phyloP scores from a whole-genome alignment of 2,113 vertebrate species.

The Pterophyllum scalare region DNA sequence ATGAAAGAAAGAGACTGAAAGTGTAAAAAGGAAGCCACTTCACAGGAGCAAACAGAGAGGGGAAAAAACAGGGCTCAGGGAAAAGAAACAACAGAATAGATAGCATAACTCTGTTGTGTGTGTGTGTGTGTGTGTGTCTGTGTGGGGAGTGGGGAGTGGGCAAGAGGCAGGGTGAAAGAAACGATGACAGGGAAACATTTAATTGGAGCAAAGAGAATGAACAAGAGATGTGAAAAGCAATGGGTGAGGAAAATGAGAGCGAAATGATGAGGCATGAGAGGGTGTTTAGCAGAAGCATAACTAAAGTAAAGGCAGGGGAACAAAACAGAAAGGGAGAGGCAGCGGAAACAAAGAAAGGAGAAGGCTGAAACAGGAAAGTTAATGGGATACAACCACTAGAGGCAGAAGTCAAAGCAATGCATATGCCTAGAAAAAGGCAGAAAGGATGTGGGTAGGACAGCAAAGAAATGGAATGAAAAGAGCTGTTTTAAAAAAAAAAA shows the following conservation, averaged over 20 bases:
- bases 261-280: neutral
- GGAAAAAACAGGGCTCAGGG: neutral
- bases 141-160: neutral
- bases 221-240: constrained; percentile 4
- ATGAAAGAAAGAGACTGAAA: constrained; percentile 9
- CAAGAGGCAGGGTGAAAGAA: neutral
- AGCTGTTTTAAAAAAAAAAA: neutral
- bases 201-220: constrained; percentile 15
- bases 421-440: constrained; percentile 2
- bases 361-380: constrained; percentile 32
- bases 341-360: neutral
- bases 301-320: neutral
- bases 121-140: neutral
- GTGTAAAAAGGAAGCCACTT: constrained; percentile 1
- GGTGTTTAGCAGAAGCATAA: constrained; percentile 22
- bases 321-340: neutral
- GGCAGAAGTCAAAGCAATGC: neutral
- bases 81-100: neutral
- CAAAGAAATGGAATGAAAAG: neutral
- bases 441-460: neutral
- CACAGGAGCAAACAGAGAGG: neutral
- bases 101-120: neutral
- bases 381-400: constrained; percentile 37
- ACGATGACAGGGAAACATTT: constrained; percentile 33
- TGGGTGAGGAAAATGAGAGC: constrained; percentile 20